These are phyloP conservation scores for Gymnocypris eckloni DNA, from an alignment of 2,797 vertebrate species.

Conservation along the genomic window DNA sequence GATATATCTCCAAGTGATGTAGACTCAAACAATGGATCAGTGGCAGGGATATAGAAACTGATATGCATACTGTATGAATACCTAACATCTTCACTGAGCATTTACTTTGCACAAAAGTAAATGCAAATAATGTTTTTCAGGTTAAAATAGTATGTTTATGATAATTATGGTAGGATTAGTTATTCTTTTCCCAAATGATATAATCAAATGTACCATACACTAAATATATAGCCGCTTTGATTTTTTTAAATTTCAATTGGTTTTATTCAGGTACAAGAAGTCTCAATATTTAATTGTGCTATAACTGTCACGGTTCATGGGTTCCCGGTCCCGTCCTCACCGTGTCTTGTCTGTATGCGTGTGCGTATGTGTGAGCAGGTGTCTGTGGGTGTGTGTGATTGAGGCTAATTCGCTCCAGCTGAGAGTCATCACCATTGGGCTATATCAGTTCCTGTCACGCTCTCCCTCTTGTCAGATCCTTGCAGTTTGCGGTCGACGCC, in stretches of 20 bases:
- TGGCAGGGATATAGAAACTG: not conserved
- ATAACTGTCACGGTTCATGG: too few relatives aligned
- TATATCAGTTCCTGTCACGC: too few relatives aligned
- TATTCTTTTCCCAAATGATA: not conserved
- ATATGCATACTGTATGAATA: not conserved
- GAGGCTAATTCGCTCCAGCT: too few relatives aligned
- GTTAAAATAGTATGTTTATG: not conserved
- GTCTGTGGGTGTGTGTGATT: too few relatives aligned
- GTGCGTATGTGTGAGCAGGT: too few relatives aligned
- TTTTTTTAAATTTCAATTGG: not conserved
- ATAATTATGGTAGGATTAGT: not conserved
- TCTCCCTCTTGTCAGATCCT: too few relatives aligned
- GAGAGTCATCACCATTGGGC: too few relatives aligned
- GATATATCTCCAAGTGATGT: not conserved
- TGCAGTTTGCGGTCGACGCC: too few relatives aligned
- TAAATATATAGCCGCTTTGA: not conserved
- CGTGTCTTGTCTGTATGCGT: too few relatives aligned
- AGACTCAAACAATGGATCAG: not conserved
- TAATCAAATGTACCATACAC: not conserved
- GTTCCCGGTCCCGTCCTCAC: too few relatives aligned
- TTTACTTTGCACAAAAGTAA: not conserved
- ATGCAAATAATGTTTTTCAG: not conserved
- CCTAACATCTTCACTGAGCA: not conserved
- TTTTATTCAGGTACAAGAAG: conserved; percentile 13
- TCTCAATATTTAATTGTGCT: not conserved